Evolutionary conservation across 2,888 invertebrate species (phyloP).

Genomic region (Dione juno): DNA sequence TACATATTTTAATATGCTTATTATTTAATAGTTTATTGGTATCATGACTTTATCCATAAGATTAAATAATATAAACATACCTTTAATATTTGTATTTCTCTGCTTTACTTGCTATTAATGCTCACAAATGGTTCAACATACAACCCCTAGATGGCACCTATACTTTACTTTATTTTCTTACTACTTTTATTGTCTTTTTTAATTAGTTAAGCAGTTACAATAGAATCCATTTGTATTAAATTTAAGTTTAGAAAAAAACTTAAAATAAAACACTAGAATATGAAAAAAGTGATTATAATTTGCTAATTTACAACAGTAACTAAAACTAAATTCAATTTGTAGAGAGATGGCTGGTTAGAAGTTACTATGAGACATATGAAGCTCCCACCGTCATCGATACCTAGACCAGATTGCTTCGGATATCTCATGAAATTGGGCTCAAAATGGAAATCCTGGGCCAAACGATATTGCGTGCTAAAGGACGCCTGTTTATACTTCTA

Average conservation of each 20-base stretch:
- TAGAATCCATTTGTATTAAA: too few relatives aligned
- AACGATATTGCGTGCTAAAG: constrained; percentile 96
- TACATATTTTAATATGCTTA: too few relatives aligned
- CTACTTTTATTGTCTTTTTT: too few relatives aligned
- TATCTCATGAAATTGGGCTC: constrained; percentile 93
- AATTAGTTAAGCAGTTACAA: too few relatives aligned
- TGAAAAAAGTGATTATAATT: too few relatives aligned
- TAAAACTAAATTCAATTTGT: constrained; percentile 43
- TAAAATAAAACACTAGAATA: too few relatives aligned
- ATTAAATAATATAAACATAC: too few relatives aligned
- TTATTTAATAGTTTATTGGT: too few relatives aligned
- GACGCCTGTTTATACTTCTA: constrained; percentile 98
- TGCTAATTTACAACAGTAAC: neutral
- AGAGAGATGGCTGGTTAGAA: constrained; percentile 81
- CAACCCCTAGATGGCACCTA: neutral
- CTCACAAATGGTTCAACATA: neutral
- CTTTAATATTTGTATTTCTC: too few relatives aligned
- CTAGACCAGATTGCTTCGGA: constrained; percentile 96
- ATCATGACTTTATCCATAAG: too few relatives aligned
- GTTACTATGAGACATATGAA: constrained; percentile 91
- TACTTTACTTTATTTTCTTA: neutral
- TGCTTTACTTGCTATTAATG: neutral
- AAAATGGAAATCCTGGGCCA: constrained; percentile 94
- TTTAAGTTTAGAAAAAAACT: too few relatives aligned
- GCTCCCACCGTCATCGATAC: constrained; percentile 90